phyloP scores from a whole-genome alignment of 2,797 vertebrate species.

The Coregonus suidteri region DNA sequence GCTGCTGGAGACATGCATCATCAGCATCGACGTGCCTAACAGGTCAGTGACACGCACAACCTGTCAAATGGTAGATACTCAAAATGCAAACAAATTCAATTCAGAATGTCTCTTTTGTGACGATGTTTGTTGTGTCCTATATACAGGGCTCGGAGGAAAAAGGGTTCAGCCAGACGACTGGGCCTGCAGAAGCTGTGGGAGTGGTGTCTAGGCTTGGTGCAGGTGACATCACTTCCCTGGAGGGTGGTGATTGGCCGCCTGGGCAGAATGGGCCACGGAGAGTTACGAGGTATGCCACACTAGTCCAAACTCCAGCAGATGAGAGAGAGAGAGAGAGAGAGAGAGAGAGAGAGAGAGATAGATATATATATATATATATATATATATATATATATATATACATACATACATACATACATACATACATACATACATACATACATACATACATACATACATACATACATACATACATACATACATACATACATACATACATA shows the following conservation, averaged over 20 bases:
- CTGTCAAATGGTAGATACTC: background rate
- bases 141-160: conserved; percentile 94
- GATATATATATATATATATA: no score
- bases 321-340: no score
- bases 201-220: conserved; percentile 95
- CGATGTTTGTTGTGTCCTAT: background rate
- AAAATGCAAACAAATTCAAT: background rate
- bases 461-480: no score
- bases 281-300: conserved; percentile 85
- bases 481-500: no score
- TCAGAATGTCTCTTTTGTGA: background rate
- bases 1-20: conserved; percentile 96
- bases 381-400: no score
- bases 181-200: conserved; percentile 99
- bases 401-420: no score
- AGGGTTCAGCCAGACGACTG: conserved; percentile 90
- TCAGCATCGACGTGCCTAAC: conserved; percentile 96
- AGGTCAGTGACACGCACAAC: conserved; percentile 71
- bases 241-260: conserved; percentile 98
- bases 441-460: no score
- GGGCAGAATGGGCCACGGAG: conserved; percentile 95
- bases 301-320: background rate
- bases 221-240: conserved; percentile 98
- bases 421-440: no score
- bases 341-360: no score